phyloP scores from a whole-genome alignment of 2,888 invertebrate species.

The Volucella zonaria region DNA sequence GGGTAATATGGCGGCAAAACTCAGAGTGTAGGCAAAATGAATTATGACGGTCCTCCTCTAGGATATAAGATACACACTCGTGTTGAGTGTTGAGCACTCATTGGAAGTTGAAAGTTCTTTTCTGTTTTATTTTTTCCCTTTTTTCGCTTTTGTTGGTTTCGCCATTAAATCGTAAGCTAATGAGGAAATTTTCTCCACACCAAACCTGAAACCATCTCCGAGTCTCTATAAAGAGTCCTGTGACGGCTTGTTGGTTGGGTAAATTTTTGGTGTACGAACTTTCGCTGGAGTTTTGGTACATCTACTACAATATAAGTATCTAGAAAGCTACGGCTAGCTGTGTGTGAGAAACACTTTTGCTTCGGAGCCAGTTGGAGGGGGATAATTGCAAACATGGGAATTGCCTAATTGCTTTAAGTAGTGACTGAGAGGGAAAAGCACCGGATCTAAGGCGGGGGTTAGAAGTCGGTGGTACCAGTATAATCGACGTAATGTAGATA shows the following conservation, averaged over 20 bases:
- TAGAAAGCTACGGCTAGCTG: background rate
- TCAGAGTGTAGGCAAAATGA: constrained; percentile 49
- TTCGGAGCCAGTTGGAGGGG: constrained; percentile 62
- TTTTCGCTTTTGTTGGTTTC: constrained; percentile 46
- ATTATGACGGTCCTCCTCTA: constrained; percentile 63
- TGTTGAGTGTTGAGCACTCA: constrained; percentile 63
- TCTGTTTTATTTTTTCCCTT: too few species aligned
- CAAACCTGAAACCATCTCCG: background rate
- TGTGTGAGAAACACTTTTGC: constrained; percentile 59
- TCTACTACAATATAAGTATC: background rate
- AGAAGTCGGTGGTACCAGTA: background rate
- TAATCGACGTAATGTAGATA: constrained; percentile 7
- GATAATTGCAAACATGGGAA: constrained; percentile 81
- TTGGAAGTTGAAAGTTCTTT: constrained; percentile 47
- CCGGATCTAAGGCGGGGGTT: background rate
- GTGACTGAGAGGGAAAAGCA: constrained; percentile 45
- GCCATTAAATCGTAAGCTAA: constrained; percentile 73
- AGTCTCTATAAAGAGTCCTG: background rate
- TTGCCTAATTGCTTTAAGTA: constrained; percentile 79
- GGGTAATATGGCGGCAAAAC: background rate
- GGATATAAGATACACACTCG: constrained; percentile 55
- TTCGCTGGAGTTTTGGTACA: background rate
- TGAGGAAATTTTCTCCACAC: constrained; percentile 74
- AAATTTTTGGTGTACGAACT: constrained; percentile 54
- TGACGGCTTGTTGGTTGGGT: constrained; percentile 51